These are phyloP conservation scores for Lasioglossum villosulum DNA, from an alignment of 2,888 invertebrate species.

Conservation along the genomic window DNA sequence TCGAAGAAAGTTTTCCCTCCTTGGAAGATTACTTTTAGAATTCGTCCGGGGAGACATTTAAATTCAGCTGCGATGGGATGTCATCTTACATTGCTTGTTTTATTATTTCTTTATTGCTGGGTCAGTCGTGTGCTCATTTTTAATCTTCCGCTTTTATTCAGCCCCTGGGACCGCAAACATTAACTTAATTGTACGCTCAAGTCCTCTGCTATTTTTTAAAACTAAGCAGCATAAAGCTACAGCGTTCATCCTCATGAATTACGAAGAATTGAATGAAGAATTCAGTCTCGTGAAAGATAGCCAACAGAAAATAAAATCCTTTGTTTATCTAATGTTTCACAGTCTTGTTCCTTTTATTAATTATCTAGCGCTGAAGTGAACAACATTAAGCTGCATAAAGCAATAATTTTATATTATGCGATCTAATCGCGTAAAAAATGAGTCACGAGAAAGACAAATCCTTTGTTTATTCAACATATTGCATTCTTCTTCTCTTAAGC, in stretches of 20 bases:
- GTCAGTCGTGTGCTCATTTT: neutral
- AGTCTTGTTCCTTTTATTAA: neutral
- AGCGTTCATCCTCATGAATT: neutral
- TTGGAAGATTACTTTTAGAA: conserved; percentile 2
- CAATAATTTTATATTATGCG: neutral
- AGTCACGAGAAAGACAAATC: neutral
- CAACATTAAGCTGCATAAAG: neutral
- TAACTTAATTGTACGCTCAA: neutral
- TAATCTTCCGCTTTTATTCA: neutral
- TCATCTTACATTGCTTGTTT: neutral
- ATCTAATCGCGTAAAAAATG: no score
- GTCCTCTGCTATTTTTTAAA: neutral
- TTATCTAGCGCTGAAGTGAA: neutral
- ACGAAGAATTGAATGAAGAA: neutral
- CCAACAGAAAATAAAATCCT: neutral
- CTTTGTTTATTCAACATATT: neutral
- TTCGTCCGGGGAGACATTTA: neutral
- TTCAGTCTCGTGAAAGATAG: neutral
- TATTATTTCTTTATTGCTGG: neutral
- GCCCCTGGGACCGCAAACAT: neutral
- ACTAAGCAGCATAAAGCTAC: neutral
- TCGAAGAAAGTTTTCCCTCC: neutral
- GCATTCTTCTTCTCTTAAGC: no score
- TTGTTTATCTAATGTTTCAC: neutral
- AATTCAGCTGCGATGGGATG: neutral